Evolutionary conservation across 1,140 invertebrate species (phyloP), one percentile per base, ranked within the genome.

Genomic region (Drosophila lowei): DNA sequence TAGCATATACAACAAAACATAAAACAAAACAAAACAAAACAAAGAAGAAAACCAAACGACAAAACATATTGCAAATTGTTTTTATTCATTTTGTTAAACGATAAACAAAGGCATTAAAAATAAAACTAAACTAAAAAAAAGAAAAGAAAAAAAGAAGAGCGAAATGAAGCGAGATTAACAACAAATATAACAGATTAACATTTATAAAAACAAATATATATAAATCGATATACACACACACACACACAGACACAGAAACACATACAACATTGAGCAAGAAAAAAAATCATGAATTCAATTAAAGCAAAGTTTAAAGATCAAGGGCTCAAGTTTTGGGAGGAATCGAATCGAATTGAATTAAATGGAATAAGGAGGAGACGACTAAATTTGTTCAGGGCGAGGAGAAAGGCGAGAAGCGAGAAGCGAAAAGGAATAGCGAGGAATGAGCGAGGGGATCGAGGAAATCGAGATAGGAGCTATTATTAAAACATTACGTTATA

Each of bases 11-110:
- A 86, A 72, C 77, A 64, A 73, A 77, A 30, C 18, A 59, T 2
- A 28, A 28, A 28, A 30, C 30, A 8, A 30, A 30, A 30, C 55
- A 43, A 42, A 48, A 63, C 38, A 50, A 59, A 71, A 48, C 28
- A 18, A 34, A 54, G 54, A 72, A 46, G 49, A 70, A 57, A 41
- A 52, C 23, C 50, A 56, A 55, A 54, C 46, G 57, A 79, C 47
- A 44, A 80, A 80, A 67, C 70, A 59, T 66, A 86, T 78, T 72
- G 79, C 83, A 70, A 79, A 78, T 89, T 90, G 86, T 90, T 89
- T 86, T 89, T 89, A 89, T 90, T 90, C 86, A 90, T 89, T 85
- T 89, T 89, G 81, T 85, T 88, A 81, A 77, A 86, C 50, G 54
- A 78, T 73, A 61, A 77, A 73, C 60, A 56, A 48, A 65, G 34